Percentiles rank a stretch among this genome's conserved stretches.
Evolutionary conservation across 2,888 invertebrate species (phyloP).

Genomic region (Thysanoteuthis rhombus): DNA sequence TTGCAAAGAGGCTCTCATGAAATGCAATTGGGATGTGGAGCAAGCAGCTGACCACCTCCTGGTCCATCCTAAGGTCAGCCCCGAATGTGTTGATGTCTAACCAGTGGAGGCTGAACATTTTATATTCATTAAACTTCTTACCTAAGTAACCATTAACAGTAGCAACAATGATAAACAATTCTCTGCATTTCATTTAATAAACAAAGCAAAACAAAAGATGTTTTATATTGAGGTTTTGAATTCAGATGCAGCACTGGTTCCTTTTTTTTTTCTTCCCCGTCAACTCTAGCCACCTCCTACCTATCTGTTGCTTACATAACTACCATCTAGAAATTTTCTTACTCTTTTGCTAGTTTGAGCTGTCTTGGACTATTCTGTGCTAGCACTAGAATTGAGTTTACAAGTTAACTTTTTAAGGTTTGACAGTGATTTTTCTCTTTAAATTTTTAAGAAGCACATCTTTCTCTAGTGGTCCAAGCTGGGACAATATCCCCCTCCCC

Average conservation of each 20-base stretch:
- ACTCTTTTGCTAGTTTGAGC: not conserved
- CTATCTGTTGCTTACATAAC: not conserved
- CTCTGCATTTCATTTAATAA: slow-evolving; percentile 12
- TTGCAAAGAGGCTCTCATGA: slow-evolving; percentile 72
- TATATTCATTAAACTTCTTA: not conserved
- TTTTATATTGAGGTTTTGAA: slow-evolving; percentile 12
- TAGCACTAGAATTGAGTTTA: not conserved
- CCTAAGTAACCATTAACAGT: not conserved
- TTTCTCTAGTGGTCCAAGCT: not conserved
- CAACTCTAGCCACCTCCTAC: not conserved
- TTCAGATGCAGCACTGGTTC: not conserved
- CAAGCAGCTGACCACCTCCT: slow-evolving; percentile 76
- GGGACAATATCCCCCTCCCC: not conserved
- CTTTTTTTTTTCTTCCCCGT: not conserved
- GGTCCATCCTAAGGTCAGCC: slow-evolving; percentile 49
- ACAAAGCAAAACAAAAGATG: not conserved
- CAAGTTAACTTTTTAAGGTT: not conserved
- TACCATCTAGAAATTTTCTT: not conserved
- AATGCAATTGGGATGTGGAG: slow-evolving; percentile 76
- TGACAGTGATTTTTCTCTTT: not conserved
- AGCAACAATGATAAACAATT: slow-evolving; percentile 12
- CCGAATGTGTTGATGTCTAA: slow-evolving; percentile 57
- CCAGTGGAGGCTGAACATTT: slow-evolving; percentile 14
- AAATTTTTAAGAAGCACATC: not conserved
- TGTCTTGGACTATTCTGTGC: not conserved